Evolutionary conservation across 2,888 invertebrate species (phyloP), one percentile per base, ranked within the genome.

Genomic region (Lasioglossum zephyrum): DNA sequence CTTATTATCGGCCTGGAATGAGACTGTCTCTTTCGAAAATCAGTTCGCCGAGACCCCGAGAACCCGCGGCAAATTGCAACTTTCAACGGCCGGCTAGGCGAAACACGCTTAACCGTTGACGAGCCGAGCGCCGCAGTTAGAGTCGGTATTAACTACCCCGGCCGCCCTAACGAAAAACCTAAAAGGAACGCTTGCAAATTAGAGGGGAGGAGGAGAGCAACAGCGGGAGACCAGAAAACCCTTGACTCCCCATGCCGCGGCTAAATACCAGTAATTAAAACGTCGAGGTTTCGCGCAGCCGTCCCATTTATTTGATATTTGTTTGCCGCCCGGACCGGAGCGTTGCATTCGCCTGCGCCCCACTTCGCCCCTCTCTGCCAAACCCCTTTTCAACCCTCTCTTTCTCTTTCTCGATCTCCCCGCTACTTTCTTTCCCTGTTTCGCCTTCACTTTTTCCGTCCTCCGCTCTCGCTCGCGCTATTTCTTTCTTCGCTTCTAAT

Each of bases 191-290:
- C 39, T 75, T 49, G 44, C 57, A n/a, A 79, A 81, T 80, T 41
- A 66, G 63, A 31, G 39, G 72, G 75, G 39, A 16, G 49, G 26
- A 22, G 22, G 16, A 9, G 57, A 36, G 39, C 36, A 13, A 41
- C 31, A 16, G 31, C 63, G 39, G 39, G 70, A 47, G 63, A 31
- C 70, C 39, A 53, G 36, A 31, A 72, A 49, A 76, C 87, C 81
- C 83, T 86, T 86, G 83, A 81, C 84, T 79, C 41, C n/a, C 73
- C 77, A 63, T 57, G 74, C 75, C 82, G 77, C 73, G 79, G 77
- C 87, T 90, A 91, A 91, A 91, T 89, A 90, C 87, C 88, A 90
- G 89, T 90, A 91, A 91, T 91, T 91, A 91, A 90, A 91, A 90
- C 88, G 91, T 90, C 91, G 91, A 86, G 89, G 83, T 88, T 83